Evolutionary conservation across 2,888 invertebrate species (phyloP).

Genomic region (Parapristionchus giblindavisi): DNA sequence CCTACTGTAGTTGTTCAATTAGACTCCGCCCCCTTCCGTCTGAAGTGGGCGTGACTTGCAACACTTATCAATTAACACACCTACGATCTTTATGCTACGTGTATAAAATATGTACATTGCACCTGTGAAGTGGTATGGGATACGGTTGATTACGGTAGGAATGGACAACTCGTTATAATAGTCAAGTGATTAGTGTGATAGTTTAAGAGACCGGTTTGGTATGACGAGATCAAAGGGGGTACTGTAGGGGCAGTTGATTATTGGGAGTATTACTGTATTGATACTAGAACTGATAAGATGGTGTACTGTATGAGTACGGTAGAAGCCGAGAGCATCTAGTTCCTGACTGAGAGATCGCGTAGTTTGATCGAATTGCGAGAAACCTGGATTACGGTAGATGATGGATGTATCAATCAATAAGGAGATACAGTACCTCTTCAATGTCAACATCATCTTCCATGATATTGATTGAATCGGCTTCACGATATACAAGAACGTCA

Average conservation of each 20-base stretch:
- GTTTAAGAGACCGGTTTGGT: constrained; percentile 1
- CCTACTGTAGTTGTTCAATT: no score
- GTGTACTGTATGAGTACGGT: no score
- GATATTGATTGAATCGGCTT: constrained; percentile 28
- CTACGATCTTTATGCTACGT: no score
- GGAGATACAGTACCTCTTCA: constrained; percentile 35
- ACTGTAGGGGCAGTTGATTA: not conserved
- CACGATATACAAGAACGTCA: constrained; percentile 62
- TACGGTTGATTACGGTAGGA: no score
- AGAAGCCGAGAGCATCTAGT: constrained; percentile 15
- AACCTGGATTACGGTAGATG: constrained; percentile 19
- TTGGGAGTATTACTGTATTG: no score
- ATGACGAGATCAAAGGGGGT: constrained; percentile 17
- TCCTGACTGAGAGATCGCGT: constrained; percentile 25
- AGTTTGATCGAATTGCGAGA: constrained; percentile 28
- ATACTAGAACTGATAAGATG: no score
- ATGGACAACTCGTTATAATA: constrained; percentile 12
- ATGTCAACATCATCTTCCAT: constrained; percentile 17
- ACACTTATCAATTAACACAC: no score
- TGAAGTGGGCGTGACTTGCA: no score
- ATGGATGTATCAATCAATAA: no score
- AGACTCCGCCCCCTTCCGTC: no score
- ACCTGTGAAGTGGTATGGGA: not conserved
- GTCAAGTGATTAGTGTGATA: not conserved
- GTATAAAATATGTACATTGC: not conserved